Percentiles rank a stretch among this genome's conserved stretches.
Conservation (phyloP, 2,888 invertebrate species). For the Caenorhabditis sp. region DNA sequence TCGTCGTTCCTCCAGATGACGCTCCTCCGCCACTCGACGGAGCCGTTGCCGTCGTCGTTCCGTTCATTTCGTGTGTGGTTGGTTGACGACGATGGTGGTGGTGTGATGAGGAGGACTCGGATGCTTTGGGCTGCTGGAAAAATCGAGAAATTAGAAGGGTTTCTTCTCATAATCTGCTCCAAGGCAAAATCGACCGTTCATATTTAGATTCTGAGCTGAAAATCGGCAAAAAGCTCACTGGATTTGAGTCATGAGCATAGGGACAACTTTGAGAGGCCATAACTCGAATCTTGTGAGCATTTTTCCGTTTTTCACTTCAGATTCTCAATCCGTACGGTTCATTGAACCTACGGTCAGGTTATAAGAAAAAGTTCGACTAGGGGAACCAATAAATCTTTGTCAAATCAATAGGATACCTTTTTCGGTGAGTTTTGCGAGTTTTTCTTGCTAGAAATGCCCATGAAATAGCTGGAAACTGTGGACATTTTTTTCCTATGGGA, state of each 20-base stretch:
- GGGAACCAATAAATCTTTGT: neutral
- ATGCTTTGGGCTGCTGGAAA: slow-evolving; percentile 45
- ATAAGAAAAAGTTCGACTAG: too few relatives aligned
- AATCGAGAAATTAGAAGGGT: neutral
- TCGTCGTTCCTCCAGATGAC: slow-evolving; percentile 28
- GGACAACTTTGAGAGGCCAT: too few relatives aligned
- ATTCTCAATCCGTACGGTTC: too few relatives aligned
- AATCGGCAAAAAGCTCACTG: too few relatives aligned
- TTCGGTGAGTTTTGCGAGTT: slow-evolving; percentile 22
- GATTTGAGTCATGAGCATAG: too few relatives aligned
- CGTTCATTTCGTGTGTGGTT: slow-evolving; percentile 56
- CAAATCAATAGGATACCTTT: slow-evolving; percentile 18
- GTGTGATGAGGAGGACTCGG: slow-evolving; percentile 5
- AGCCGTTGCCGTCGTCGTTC: slow-evolving; percentile 43
- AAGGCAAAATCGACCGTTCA: too few relatives aligned
- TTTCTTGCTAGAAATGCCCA: slow-evolving; percentile 46
- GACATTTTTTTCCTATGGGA: slow-evolving; percentile 30
- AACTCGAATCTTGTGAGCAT: too few relatives aligned
- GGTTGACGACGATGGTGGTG: slow-evolving; percentile 39
- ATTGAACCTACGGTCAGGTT: too few relatives aligned
- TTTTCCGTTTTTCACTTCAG: too few relatives aligned
- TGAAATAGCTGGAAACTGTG: slow-evolving; percentile 56
- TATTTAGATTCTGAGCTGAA: too few relatives aligned
- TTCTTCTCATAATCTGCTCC: too few relatives aligned
- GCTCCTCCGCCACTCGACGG: slow-evolving; percentile 11